Conservation (phyloP, 2,888 invertebrate species). For the Tiliacea citrago region DNA sequence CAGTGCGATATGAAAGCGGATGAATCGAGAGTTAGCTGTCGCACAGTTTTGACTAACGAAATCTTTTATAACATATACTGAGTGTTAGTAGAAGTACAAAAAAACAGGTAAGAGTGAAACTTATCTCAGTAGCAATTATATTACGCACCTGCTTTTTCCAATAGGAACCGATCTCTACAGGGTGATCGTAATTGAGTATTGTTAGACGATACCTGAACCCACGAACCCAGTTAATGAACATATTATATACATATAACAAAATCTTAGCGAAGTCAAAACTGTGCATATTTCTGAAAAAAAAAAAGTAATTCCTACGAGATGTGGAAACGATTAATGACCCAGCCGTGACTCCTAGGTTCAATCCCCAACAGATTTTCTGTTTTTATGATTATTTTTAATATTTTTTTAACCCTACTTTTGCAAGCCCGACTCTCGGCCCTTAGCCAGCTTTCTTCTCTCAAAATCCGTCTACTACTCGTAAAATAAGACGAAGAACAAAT, state of each 20-base stretch:
- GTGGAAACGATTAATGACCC: neutral
- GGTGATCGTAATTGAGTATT: slow-evolving; percentile 16
- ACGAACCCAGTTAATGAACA: neutral
- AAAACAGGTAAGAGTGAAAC: slow-evolving; percentile 1
- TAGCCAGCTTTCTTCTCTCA: neutral
- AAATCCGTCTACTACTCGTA: neutral
- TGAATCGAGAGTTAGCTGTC: neutral
- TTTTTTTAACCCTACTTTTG: too few species aligned
- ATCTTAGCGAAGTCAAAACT: neutral
- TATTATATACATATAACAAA: neutral
- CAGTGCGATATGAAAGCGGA: neutral
- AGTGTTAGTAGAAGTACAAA: neutral
- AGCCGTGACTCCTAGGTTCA: too few species aligned
- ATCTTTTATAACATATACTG: neutral
- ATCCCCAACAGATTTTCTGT: too few species aligned
- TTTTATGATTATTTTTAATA: too few species aligned
- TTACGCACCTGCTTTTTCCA: slow-evolving; percentile 19
- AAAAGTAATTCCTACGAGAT: neutral
- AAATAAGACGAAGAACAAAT: neutral
- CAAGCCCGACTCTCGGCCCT: too few species aligned
- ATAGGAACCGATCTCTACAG: neutral
- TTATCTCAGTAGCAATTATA: slow-evolving; percentile 15
- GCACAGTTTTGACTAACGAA: neutral
- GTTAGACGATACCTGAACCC: neutral
- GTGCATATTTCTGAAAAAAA: neutral